Evolutionary conservation across 2,888 invertebrate genomes (phyloP).

Genomic region (Adela reaumurella): DNA sequence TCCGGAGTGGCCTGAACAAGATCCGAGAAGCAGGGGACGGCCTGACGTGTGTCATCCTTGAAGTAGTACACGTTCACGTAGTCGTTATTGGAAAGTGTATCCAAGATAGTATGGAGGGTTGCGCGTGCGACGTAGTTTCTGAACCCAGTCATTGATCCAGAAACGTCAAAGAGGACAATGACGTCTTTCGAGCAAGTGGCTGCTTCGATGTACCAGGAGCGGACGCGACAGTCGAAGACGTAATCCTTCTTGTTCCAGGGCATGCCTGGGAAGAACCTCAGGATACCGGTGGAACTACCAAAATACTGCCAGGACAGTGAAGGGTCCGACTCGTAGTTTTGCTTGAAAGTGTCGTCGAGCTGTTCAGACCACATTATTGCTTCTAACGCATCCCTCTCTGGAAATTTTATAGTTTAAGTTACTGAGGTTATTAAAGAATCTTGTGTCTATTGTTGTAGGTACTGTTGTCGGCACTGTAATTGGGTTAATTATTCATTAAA

Average conservation of each 20-base stretch:
- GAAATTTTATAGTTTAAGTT: no score
- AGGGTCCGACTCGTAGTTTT: constrained; percentile 86
- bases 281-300: constrained; percentile 88
- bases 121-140: constrained; percentile 73
- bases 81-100: constrained; percentile 96
- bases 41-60: constrained; percentile 67
- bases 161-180: constrained; percentile 89
- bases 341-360: constrained; percentile 76
- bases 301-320: constrained; percentile 97
- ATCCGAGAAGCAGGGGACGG: constrained; percentile 82
- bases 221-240: constrained; percentile 87
- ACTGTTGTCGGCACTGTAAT: no score
- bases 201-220: constrained; percentile 96
- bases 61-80: constrained; percentile 90
- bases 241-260: constrained; percentile 63
- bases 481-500: no score
- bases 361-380: constrained; percentile 85
- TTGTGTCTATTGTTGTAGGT: no score
- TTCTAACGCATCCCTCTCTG: constrained; percentile 33
- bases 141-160: constrained; percentile 94
- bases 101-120: constrained; percentile 84
- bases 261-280: constrained; percentile 87
- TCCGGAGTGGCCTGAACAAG: constrained; percentile 88
- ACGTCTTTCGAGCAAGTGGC: constrained; percentile 98
- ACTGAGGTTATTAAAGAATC: no score